phyloP scores from a whole-genome alignment of 2,113 vertebrate species.

The Fregata magnificens region DNA sequence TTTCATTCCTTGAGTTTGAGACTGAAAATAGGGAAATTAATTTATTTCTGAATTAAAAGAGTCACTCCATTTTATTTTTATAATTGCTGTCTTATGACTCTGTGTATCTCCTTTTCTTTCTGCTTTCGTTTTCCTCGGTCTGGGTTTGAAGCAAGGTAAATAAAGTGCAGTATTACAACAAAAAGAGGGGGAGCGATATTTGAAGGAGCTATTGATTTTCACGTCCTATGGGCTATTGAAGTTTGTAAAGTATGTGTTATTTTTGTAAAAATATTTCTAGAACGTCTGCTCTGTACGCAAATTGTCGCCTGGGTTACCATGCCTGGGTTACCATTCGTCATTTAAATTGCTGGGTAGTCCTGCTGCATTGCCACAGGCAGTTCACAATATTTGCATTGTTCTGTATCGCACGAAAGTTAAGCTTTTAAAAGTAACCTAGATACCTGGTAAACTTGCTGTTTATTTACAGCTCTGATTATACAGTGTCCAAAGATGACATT shows the following conservation, averaged over 20 bases:
- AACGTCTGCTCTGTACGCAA: not conserved
- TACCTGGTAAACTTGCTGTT: not conserved
- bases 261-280: not conserved
- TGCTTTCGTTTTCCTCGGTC: not conserved
- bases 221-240: rapidly evolving
- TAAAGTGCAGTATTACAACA: not conserved
- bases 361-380: not conserved
- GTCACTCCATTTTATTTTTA: not conserved
- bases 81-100: not conserved
- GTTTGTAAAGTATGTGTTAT: not conserved
- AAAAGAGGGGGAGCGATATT: rapidly evolving
- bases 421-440: slow-evolving; percentile 5
- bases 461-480: not conserved
- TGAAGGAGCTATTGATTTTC: not conserved
- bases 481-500: not conserved
- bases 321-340: not conserved
- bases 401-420: not conserved
- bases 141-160: not conserved
- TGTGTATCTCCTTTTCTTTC: not conserved
- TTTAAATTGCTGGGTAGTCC: not conserved
- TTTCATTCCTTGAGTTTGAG: not conserved
- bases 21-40: not conserved
- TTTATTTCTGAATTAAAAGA: not conserved
- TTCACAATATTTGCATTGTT: slow-evolving; percentile 13
- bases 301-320: not conserved